Evolutionary conservation across 2,113 vertebrate genomes (phyloP).

Genomic region (Stictonetta naevosa): DNA sequence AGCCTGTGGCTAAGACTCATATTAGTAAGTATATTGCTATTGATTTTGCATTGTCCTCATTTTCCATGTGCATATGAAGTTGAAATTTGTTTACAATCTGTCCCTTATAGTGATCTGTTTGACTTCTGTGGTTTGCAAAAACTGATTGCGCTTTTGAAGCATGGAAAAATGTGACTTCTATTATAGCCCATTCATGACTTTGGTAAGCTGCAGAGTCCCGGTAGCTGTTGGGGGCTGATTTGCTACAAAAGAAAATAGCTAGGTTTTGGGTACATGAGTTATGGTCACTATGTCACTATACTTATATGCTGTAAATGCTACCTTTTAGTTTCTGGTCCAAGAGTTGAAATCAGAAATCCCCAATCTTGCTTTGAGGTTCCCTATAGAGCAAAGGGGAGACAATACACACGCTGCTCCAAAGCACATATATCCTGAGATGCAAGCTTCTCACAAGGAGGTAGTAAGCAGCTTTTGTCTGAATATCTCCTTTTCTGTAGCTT

Average conservation of each 20-base stretch:
- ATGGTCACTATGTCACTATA: fast-evolving
- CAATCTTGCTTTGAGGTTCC: background rate
- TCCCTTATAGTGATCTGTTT: conserved; percentile 5
- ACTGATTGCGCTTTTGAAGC: background rate
- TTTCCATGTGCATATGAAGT: background rate
- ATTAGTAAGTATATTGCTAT: conserved; percentile 62
- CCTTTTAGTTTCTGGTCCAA: background rate
- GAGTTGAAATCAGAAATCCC: background rate
- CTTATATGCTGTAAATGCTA: background rate
- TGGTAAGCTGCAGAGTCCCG: background rate
- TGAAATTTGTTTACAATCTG: conserved; percentile 33
- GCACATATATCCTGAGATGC: too few species aligned
- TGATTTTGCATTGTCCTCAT: conserved; percentile 42
- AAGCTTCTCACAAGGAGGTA: background rate
- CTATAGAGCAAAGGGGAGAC: background rate
- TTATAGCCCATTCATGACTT: background rate
- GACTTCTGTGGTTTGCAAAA: conserved; percentile 15
- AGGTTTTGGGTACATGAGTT: background rate
- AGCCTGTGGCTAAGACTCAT: conserved; percentile 42
- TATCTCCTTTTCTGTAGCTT: background rate
- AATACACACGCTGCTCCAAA: background rate
- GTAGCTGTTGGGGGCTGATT: fast-evolving
- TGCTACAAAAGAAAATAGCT: background rate
- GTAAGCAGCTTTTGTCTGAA: background rate
- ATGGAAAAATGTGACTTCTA: background rate